Base-by-base conservation (phyloP, 2,888 invertebrate genomes). In the Melinopterus prodromus region DNA sequence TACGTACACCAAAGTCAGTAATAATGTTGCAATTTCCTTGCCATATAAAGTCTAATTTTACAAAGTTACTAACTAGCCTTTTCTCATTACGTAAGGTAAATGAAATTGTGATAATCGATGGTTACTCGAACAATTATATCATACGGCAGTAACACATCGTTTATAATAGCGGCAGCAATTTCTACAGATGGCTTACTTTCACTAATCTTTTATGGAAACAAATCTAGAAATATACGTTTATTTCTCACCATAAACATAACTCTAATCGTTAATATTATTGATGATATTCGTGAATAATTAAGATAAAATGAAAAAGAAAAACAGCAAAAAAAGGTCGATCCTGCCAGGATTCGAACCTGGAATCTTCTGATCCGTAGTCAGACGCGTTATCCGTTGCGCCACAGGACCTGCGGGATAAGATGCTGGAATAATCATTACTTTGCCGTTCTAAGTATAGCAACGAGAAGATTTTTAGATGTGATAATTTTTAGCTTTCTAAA, bases 381-480 rank as follows among this genome's bases (percentile, higher is more conserved):
- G 90, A 91, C 90, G 90, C 90, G 90, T 91, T 91, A 91, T 90
- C 90, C 90, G 90, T 91, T 91, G 90, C 90, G 90, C 90, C 90
- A 90, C 90, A 90, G 90, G 90, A 90, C 90, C 90, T 82, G 53
- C 12, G 5, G 53, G 53, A 53, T 53, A 53, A 2, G 1, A 3
- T 53, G 53, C 53, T 53, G 53, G 53, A 53, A 53, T 53, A 53
- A 53, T 53, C 2, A 53, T 53, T 53, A 53, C 53, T 53, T 53
- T 53, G 53, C 53, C 9, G 12, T 1, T 53, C 26, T 12, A 53
- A 53, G 53, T 53, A 9, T 3, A 4, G 53, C 12, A 53, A 53
- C 12, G 12, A 53, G 12, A 53, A 3, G 26, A 2, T 53, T 53
- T 53, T 53, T 4, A 53, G 12, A 53, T 0, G 2, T 53, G 53